phyloP scores from a whole-genome alignment of 2,797 vertebrate genomes.

The Girardinus metallicus region DNA sequence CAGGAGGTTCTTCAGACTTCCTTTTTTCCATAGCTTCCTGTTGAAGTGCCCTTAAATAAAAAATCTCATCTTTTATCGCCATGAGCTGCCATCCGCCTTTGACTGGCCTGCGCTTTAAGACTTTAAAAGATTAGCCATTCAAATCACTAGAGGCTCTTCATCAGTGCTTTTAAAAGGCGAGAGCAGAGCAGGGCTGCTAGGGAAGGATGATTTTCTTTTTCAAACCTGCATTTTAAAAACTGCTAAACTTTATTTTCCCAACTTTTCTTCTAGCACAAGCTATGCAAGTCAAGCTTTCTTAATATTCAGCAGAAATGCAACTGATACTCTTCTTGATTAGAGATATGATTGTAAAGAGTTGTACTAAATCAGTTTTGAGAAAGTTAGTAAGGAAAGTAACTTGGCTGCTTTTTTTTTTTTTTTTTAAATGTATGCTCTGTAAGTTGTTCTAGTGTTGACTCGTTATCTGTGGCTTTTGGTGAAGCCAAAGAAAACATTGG shows the following conservation, averaged over 20 bases:
- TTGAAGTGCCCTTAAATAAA: neutral
- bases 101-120: conserved; percentile 24
- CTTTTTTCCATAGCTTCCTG: conserved; percentile 4
- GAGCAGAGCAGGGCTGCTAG: conserved; percentile 2
- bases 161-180: conserved; percentile 23
- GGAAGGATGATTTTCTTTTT: conserved; percentile 2
- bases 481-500: conserved; percentile 1
- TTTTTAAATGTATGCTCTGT: neutral
- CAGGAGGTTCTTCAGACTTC: neutral
- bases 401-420: neutral
- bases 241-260: neutral
- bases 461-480: neutral
- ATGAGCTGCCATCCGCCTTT: conserved; percentile 1
- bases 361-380: neutral
- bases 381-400: neutral
- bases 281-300: neutral
- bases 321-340: neutral
- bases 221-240: neutral
- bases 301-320: neutral
- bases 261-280: neutral
- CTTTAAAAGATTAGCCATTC: conserved; percentile 24
- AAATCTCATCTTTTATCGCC: conserved; percentile 3
- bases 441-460: neutral
- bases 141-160: conserved; percentile 29
- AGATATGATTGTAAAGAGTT: neutral